phyloP scores from a whole-genome alignment of 2,888 invertebrate species.

The Sinodicranocentrus sp. region DNA sequence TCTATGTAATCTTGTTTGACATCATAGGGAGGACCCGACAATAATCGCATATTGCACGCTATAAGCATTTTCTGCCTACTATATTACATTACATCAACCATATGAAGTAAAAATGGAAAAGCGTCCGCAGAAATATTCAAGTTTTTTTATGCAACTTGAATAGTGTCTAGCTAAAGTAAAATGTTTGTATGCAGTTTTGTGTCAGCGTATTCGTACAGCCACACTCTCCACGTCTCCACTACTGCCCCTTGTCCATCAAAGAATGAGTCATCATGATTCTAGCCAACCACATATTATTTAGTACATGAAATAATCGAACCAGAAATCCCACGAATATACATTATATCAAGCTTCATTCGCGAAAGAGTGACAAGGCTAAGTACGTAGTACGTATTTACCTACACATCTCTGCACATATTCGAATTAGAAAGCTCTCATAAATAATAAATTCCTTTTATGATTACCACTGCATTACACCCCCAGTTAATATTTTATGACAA shows the following conservation, averaged over 20 bases:
- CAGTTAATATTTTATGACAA: too few relatives aligned
- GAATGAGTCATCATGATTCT: slow-evolving; percentile 36
- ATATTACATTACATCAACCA: not conserved
- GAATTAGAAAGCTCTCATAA: too few relatives aligned
- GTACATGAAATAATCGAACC: not conserved
- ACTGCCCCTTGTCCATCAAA: slow-evolving; percentile 30
- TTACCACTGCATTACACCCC: too few relatives aligned
- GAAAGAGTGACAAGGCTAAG: slow-evolving; percentile 37
- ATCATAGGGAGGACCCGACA: not conserved
- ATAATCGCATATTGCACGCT: not conserved
- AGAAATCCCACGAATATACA: slow-evolving; percentile 33
- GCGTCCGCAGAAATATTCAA: too few relatives aligned
- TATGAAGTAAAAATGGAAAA: not conserved
- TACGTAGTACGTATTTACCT: not conserved
- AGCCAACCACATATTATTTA: slow-evolving; percentile 21
- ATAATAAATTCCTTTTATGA: too few relatives aligned
- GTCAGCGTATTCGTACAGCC: too few relatives aligned
- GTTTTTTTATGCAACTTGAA: too few relatives aligned
- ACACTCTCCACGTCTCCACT: too few relatives aligned
- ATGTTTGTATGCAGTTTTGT: too few relatives aligned
- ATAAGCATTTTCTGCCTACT: too few relatives aligned
- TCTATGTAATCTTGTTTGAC: not conserved
- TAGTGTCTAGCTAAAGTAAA: too few relatives aligned
- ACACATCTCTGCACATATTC: not conserved
- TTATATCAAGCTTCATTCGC: not conserved